phyloP scores from a whole-genome alignment of 2,113 vertebrate genomes.

The Pelecanoides urinatrix region DNA sequence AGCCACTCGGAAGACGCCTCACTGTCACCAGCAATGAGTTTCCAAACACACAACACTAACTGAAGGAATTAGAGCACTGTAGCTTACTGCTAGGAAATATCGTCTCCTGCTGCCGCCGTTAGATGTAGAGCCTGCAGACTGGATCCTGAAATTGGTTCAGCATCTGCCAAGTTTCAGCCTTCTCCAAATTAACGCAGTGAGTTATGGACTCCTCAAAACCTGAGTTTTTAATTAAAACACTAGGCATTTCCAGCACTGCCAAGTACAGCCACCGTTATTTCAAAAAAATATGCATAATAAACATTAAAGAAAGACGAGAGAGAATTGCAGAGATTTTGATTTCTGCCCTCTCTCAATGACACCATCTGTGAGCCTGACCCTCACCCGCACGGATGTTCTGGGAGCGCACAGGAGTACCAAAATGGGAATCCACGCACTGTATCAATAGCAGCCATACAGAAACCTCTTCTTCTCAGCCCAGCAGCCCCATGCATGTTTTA shows the following conservation, averaged over 20 bases:
- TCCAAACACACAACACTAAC: background rate
- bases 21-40: background rate
- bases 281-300: rapidly evolving
- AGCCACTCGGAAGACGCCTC: background rate
- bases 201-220: background rate
- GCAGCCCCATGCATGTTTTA: background rate
- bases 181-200: background rate
- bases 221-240: background rate
- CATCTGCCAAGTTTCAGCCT: background rate
- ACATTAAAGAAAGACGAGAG: background rate
- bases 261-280: background rate
- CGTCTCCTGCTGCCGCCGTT: background rate
- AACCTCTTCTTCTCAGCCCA: background rate
- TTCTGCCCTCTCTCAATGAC: background rate
- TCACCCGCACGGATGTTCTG: background rate
- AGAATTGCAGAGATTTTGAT: background rate
- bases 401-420: background rate
- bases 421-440: background rate
- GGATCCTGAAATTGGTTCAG: background rate
- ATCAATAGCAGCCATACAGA: background rate
- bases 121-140: background rate
- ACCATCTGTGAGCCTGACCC: background rate
- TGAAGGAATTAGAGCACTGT: background rate
- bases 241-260: background rate
- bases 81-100: background rate